Conservation (phyloP, 2,888 invertebrate species). For the Tridacna gigas region DNA sequence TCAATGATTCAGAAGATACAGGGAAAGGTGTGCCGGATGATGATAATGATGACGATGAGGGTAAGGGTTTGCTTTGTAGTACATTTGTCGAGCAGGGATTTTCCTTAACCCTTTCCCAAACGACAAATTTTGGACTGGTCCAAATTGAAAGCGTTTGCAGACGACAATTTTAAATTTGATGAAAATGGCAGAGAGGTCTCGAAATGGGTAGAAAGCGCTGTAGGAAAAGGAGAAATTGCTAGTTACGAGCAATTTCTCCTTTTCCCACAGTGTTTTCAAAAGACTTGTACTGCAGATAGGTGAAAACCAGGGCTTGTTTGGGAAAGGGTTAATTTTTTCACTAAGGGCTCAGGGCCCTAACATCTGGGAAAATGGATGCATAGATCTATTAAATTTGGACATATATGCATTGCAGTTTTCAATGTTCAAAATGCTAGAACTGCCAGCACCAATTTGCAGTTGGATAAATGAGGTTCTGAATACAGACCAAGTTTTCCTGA, state of each 20-base stretch:
- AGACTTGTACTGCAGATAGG: not conserved
- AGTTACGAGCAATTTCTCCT: not conserved
- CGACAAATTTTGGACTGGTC: not conserved
- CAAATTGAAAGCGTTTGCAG: not conserved
- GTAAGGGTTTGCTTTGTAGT: not conserved
- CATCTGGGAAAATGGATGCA: too few relatives aligned
- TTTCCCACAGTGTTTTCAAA: not conserved
- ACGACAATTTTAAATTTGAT: not conserved
- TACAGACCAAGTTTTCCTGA: too few relatives aligned
- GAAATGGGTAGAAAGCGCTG: not conserved
- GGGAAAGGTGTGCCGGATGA: not conserved
- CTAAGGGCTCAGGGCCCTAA: not conserved
- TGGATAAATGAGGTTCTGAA: too few relatives aligned
- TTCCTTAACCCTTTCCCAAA: not conserved
- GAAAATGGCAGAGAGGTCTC: not conserved
- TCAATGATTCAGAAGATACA: not conserved
- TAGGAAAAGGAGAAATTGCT: not conserved
- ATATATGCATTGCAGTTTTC: too few relatives aligned
- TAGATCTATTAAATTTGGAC: too few relatives aligned
- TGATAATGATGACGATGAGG: constrained; percentile 17
- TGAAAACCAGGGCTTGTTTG: too few relatives aligned
- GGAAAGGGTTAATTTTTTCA: not conserved
- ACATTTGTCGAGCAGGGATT: not conserved
- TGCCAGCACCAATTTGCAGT: too few relatives aligned
- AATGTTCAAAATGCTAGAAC: too few relatives aligned